Evolutionary conservation across 2,113 vertebrate species (phyloP).

Genomic region (Mesembrinibis cayennensis): DNA sequence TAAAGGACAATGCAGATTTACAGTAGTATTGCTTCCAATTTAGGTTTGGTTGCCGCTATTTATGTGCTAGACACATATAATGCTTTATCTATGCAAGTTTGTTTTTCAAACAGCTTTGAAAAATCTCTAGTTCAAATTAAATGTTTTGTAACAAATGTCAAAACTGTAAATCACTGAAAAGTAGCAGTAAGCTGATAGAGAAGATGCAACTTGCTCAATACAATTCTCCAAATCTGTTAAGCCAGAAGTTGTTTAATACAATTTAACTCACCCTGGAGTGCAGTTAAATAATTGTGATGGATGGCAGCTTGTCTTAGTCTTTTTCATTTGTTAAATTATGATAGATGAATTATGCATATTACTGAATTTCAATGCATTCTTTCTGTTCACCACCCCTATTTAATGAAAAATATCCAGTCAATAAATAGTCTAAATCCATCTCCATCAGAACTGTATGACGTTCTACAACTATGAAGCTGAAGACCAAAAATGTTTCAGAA

Average conservation of each 20-base stretch:
- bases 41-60: background rate
- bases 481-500: slow-evolving; percentile 49
- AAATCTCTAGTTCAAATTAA: slow-evolving; percentile 33
- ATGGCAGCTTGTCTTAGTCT: slow-evolving; percentile 80
- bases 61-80: background rate
- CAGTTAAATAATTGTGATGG: slow-evolving; percentile 77
- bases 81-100: background rate
- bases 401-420: slow-evolving; percentile 77
- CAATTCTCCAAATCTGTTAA: slow-evolving; percentile 60
- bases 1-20: background rate
- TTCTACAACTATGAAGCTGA: slow-evolving; percentile 73
- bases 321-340: slow-evolving; percentile 82
- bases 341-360: slow-evolving; percentile 81
- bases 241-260: slow-evolving; percentile 76
- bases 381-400: slow-evolving; percentile 68
- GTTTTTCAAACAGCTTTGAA: slow-evolving; percentile 28
- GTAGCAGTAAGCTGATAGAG: slow-evolving; percentile 23
- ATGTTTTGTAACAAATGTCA: slow-evolving; percentile 52
- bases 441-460: slow-evolving; percentile 71
- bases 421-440: slow-evolving; percentile 78
- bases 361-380: slow-evolving; percentile 69
- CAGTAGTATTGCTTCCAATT: background rate
- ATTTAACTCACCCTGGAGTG: slow-evolving; percentile 76
- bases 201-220: slow-evolving; percentile 22
- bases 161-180: slow-evolving; percentile 47